phyloP scores from a whole-genome alignment of 2,888 invertebrate species.

The Oxycera nigricornis region DNA sequence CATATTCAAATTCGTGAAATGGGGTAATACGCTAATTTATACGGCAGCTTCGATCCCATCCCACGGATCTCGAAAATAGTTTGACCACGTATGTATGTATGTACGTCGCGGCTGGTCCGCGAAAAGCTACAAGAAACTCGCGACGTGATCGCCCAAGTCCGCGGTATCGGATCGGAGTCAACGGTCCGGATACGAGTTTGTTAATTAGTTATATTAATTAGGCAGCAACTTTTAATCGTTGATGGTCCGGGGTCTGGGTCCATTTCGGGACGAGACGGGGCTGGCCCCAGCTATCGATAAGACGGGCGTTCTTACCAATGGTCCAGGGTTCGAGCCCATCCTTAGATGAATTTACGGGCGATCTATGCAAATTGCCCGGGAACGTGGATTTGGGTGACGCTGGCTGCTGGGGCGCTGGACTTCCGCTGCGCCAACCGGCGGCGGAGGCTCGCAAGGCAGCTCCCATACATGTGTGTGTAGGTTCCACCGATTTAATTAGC shows the following conservation, averaged over 20 bases:
- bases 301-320: neutral
- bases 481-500: slow-evolving; percentile 25
- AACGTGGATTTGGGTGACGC: slow-evolving; percentile 19
- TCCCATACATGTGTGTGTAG: slow-evolving; percentile 8
- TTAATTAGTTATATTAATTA: slow-evolving; percentile 39
- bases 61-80: slow-evolving; percentile 1
- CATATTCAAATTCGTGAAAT: slow-evolving; percentile 33
- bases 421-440: neutral
- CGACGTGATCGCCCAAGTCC: neutral
- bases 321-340: neutral
- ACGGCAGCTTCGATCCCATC: neutral
- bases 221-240: neutral
- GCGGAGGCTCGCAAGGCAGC: too few relatives aligned
- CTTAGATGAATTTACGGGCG: slow-evolving; percentile 4
- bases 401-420: neutral
- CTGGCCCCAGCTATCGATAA: neutral
- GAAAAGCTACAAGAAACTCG: neutral
- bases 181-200: slow-evolving; percentile 33
- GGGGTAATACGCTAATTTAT: slow-evolving; percentile 8
- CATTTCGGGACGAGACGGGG: neutral
- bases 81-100: neutral
- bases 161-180: slow-evolving; percentile 6
- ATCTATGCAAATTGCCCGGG: slow-evolving; percentile 8
- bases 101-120: neutral
- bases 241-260: neutral